Percentiles rank a stretch among this genome's conserved stretches.
Conservation (phyloP, 2,797 vertebrate species). For the Neostethus bicornis region DNA sequence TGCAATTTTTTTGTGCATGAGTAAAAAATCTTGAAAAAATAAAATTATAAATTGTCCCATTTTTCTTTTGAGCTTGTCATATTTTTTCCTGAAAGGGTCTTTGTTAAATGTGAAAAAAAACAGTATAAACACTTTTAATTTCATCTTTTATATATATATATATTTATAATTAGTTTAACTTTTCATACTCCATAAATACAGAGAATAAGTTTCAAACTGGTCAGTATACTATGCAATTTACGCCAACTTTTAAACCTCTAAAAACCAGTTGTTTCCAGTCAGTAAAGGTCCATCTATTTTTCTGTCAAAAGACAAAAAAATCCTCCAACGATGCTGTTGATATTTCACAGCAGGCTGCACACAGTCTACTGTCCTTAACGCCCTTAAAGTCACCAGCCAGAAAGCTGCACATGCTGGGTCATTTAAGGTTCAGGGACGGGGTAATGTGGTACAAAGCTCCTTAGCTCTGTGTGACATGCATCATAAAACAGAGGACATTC, state of each 20-base stretch:
- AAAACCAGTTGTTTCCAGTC: slow-evolving; percentile 11
- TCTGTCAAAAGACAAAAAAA: slow-evolving; percentile 28
- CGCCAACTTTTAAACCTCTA: not conserved
- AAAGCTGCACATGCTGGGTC: slow-evolving; percentile 42
- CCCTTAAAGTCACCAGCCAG: slow-evolving; percentile 14
- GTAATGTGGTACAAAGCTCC: slow-evolving; percentile 40
- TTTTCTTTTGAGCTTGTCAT: no score
- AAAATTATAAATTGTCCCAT: no score
- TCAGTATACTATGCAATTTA: not conserved
- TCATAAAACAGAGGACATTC: slow-evolving; percentile 35
- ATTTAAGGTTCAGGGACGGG: slow-evolving; percentile 34
- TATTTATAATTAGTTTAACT: no score
- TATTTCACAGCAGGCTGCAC: slow-evolving; percentile 21
- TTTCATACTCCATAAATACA: not conserved
- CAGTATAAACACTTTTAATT: no score
- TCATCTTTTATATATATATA: no score
- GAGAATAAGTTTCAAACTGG: slow-evolving; percentile 1
- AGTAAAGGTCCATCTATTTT: slow-evolving; percentile 15
- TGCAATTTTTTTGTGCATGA: no score
- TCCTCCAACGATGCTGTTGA: slow-evolving; percentile 15
- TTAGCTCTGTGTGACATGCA: slow-evolving; percentile 26
- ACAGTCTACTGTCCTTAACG: slow-evolving; percentile 5
- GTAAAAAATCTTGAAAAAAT: no score
- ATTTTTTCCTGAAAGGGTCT: no score
- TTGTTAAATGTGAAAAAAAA: no score